These are phyloP conservation scores for Apostichopus parvimensis DNA, from an alignment of 35 echinoderm and acorn worm genomes.

Conservation along the genomic window DNA sequence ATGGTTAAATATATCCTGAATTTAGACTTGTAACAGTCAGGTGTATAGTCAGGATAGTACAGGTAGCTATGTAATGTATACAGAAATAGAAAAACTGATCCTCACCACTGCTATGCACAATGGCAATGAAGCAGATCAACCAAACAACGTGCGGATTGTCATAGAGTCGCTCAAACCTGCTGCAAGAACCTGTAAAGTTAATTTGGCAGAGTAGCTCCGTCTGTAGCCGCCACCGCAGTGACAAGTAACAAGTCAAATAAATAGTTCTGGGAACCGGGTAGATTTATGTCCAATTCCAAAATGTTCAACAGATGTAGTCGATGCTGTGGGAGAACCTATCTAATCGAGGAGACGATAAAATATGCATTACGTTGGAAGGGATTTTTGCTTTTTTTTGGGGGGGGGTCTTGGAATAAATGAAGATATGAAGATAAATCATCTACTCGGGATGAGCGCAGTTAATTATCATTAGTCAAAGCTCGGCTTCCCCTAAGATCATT, in stretches of 20 bases:
- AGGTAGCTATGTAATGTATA: background rate
- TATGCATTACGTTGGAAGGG: background rate
- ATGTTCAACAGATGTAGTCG: background rate
- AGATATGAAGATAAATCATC: background rate
- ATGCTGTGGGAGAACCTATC: background rate
- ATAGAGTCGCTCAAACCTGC: background rate
- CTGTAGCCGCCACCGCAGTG: background rate
- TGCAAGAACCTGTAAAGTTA: background rate
- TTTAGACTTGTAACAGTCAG: background rate
- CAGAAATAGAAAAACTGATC: background rate
- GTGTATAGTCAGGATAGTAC: too few relatives aligned
- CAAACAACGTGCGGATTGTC: background rate
- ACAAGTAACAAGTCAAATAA: background rate
- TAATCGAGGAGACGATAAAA: background rate
- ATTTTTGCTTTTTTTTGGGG: background rate
- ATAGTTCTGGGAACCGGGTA: background rate
- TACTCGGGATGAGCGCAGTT: background rate
- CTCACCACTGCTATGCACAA: too few relatives aligned
- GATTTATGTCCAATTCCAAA: conserved; percentile 35
- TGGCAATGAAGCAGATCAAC: background rate
- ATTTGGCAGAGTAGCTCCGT: background rate
- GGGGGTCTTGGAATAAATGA: background rate
- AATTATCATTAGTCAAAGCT: too few relatives aligned
- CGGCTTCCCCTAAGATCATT: too few relatives aligned
- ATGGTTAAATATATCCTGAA: background rate